Evolutionary conservation across 1,140 invertebrate genomes (phyloP).

Genomic region (Neelides sp.): DNA sequence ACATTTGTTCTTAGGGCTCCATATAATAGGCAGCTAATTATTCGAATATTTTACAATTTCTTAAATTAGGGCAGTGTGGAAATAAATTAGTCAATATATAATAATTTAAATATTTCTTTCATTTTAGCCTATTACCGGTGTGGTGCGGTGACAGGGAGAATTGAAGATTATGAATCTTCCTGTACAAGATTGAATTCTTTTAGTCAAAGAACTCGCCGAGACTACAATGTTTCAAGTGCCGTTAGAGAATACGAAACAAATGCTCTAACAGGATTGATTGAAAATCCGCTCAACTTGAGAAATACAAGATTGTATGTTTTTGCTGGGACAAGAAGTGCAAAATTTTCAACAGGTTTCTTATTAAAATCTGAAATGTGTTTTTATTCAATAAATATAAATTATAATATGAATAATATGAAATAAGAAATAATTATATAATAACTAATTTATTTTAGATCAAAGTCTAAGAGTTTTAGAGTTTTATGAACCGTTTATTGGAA

Average conservation of each 20-base stretch:
- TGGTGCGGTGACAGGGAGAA: constrained; percentile 11
- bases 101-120: neutral
- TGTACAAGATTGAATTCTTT: constrained; percentile 18
- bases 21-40: too few species aligned
- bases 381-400: neutral
- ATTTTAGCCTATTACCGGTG: constrained; percentile 24
- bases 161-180: constrained; percentile 12
- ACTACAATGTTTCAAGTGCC: constrained; percentile 12
- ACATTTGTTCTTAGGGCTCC: too few species aligned
- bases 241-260: constrained; percentile 16
- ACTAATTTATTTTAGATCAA: constrained; percentile 16
- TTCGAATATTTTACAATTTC: too few species aligned
- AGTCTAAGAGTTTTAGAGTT: constrained; percentile 18
- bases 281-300: constrained; percentile 12
- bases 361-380: neutral
- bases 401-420: too few species aligned
- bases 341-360: constrained; percentile 16
- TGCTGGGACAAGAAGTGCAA: constrained; percentile 12
- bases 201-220: neutral
- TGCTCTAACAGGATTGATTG: constrained; percentile 15
- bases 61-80: too few species aligned
- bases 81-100: too few species aligned
- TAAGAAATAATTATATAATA: neutral
- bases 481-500: constrained; percentile 14
- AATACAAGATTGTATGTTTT: constrained; percentile 23